phyloP scores from a whole-genome alignment of 2,797 vertebrate genomes.

The Thaleichthys pacificus region DNA sequence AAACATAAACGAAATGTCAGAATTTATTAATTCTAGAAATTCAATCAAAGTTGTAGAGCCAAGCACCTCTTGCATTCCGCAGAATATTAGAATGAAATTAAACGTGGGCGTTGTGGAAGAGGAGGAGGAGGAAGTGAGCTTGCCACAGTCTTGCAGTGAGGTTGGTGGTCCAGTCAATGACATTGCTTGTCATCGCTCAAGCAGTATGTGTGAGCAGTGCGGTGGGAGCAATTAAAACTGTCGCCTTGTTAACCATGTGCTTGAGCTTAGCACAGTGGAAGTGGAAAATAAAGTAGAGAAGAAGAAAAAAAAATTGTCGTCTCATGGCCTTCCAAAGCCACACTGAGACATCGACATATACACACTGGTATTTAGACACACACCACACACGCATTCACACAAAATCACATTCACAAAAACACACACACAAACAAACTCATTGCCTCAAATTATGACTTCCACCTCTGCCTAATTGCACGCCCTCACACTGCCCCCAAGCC shows the following conservation, averaged over 20 bases:
- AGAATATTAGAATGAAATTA: conserved; percentile 37
- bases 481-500: not conserved
- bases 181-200: conserved; percentile 63
- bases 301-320: conserved; percentile 39
- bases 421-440: conserved; percentile 1
- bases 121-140: conserved; percentile 19
- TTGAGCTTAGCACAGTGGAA: conserved; percentile 47
- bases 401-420: not conserved
- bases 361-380: conserved; percentile 9
- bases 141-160: conserved; percentile 23
- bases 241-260: conserved; percentile 61
- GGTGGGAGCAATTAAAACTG: conserved; percentile 78
- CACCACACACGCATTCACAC: not conserved
- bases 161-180: conserved; percentile 57
- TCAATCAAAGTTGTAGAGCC: conserved; percentile 47
- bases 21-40: conserved; percentile 54
- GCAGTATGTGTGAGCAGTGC: conserved; percentile 58
- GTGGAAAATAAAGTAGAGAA: conserved; percentile 48
- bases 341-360: conserved; percentile 8
- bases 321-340: conserved; percentile 27
- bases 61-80: conserved; percentile 35
- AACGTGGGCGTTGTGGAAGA: conserved; percentile 20
- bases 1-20: conserved; percentile 61
- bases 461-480: not conserved
- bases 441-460: not conserved